Conservation (phyloP, 2,888 invertebrate genomes). For the Leucophora obtusa region DNA sequence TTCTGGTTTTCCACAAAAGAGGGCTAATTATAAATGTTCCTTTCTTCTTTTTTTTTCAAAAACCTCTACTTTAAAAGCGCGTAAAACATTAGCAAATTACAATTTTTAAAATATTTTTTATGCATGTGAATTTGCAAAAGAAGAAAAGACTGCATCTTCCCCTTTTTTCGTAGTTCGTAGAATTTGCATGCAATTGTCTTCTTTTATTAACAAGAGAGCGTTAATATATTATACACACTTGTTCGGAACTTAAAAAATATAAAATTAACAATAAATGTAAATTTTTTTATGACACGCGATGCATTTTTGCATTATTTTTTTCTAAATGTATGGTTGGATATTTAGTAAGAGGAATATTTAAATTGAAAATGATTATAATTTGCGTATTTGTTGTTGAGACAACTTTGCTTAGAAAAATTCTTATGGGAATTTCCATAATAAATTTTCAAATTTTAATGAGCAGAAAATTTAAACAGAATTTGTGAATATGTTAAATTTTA, state of each 20-base stretch:
- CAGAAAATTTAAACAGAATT: too few species aligned
- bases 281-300: constrained; percentile 60
- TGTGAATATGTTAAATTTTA: too few species aligned
- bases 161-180: constrained; percentile 32
- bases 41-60: constrained; percentile 21
- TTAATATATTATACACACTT: constrained; percentile 19
- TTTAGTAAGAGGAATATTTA: constrained; percentile 4
- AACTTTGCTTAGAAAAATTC: background rate
- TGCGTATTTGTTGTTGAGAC: constrained; percentile 29
- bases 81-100: background rate
- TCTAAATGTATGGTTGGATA: background rate
- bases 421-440: constrained; percentile 28
- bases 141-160: constrained; percentile 15
- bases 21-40: constrained; percentile 49
- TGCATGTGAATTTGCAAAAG: constrained; percentile 11
- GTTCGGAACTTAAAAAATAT: background rate
- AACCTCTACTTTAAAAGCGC: background rate
- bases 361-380: constrained; percentile 18
- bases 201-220: constrained; percentile 29
- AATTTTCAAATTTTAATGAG: too few species aligned
- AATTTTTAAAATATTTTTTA: constrained; percentile 8
- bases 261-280: constrained; percentile 38
- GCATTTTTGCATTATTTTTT: constrained; percentile 5
- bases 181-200: constrained; percentile 57
- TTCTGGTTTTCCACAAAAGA: constrained; percentile 34